Base-by-base conservation (phyloP, 2,888 invertebrate species). In the Globia sparganii region DNA sequence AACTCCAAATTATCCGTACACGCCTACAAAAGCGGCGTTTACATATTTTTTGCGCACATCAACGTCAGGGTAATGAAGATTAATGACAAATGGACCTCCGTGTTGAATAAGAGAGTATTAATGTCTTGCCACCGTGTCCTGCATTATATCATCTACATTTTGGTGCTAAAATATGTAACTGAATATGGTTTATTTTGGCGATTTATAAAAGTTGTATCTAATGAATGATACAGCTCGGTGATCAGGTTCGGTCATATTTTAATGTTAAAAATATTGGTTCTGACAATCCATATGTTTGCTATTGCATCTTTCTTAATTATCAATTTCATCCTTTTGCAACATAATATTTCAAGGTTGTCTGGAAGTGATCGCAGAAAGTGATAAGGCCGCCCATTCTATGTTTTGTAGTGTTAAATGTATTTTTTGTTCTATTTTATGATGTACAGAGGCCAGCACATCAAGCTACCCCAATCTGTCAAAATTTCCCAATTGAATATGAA, bases 51-150 rank as follows among this genome's bases (percentile, higher is more conserved):
- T 83, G 77, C 46, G 66, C 18, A 70, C 70, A 81, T 81, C 80
- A 66, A 81, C 75, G 81, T 85, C 77, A 59, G 31, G 18, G 64
- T 83, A 81, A 87, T 87, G 86, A 88, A 87, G 88, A 87, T 87
- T 85, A 76, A 87, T 88, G 79, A 78, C 65, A 74, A 78, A 80
- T 75, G 71, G 66, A 80, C 72, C 70, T 72, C 34, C 37, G 64
- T 62, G 79, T 80, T 76, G 70, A 79, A 82, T 82, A 80, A 67
- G 71, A 74, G 28, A 62, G 67, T 74, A 80, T 78, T 79, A 81
- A 75, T 78, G 84, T 75, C 76, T 77, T 77, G 72, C 65, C 62
- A 61, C 46, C 56, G 68, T 69, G 78, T 78, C 66, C 67, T 68
- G 75, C 40, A 72, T 81, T 73, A 70, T 72, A 86, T 56, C 21